Conservation (phyloP, 2,888 invertebrate genomes). For the Gymnoscelis rufifasciata region DNA sequence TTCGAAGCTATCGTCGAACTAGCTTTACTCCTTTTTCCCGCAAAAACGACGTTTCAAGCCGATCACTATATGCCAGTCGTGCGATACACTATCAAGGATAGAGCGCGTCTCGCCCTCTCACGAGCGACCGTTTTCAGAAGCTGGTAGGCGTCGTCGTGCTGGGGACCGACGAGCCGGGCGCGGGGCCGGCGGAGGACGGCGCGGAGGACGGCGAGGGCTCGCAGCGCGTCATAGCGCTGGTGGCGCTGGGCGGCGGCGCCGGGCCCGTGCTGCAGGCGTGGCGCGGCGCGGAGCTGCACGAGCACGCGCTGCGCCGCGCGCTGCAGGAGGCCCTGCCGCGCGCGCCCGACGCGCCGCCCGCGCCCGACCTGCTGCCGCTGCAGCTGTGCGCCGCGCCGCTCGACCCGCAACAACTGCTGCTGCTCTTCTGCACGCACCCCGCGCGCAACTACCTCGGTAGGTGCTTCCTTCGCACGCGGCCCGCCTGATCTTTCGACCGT, state of each 20-base stretch:
- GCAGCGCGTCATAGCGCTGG: slow-evolving; percentile 69
- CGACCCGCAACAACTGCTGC: background rate
- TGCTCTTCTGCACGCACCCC: background rate
- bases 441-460: background rate
- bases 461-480: background rate
- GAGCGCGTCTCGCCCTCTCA: too few relatives aligned
- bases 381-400: background rate
- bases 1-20: too few relatives aligned
- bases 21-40: too few relatives aligned
- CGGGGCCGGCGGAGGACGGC: slow-evolving; percentile 81
- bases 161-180: too few relatives aligned
- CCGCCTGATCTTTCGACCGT: too few relatives aligned
- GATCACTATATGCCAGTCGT: too few relatives aligned
- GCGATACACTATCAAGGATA: too few relatives aligned
- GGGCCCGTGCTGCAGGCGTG: slow-evolving; percentile 91
- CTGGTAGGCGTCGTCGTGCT: too few relatives aligned
- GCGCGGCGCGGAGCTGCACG: slow-evolving; percentile 86
- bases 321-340: slow-evolving; percentile 48
- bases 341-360: background rate
- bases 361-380: background rate
- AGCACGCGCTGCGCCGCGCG: slow-evolving; percentile 85
- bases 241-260: slow-evolving; percentile 75
- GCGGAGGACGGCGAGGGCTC: slow-evolving; percentile 74
- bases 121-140: slow-evolving; percentile 60
- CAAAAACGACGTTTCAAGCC: too few relatives aligned